Conservation (phyloP, 2,797 vertebrate genomes). For the Eremophila alpestris region DNA sequence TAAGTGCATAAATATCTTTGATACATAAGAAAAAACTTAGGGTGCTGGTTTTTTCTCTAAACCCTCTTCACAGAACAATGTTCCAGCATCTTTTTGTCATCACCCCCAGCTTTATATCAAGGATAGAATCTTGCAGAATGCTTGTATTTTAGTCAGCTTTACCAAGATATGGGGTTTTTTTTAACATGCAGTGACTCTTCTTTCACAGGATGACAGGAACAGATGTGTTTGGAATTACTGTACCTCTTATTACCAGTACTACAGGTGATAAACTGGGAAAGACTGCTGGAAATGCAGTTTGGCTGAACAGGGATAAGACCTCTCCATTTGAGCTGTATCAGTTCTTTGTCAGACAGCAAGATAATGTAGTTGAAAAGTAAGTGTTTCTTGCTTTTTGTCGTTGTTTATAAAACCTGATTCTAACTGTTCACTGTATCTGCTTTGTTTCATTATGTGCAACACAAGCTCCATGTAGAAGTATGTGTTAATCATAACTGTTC, state of each 20-base stretch:
- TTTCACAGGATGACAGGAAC: conserved; percentile 83
- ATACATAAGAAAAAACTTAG: not conserved
- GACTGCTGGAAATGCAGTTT: conserved; percentile 93
- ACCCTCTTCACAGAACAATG: not conserved
- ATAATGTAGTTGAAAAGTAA: conserved; percentile 83
- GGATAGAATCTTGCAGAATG: not conserved
- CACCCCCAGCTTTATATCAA: not conserved
- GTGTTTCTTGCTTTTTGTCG: not conserved
- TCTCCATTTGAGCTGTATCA: conserved; percentile 96
- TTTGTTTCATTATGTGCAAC: not conserved
- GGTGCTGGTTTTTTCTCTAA: accelerated
- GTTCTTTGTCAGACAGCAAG: conserved; percentile 91
- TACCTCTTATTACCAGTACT: conserved; percentile 92
- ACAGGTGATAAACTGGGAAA: conserved; percentile 95
- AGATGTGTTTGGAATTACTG: conserved; percentile 91
- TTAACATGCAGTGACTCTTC: not conserved
- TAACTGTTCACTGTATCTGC: not conserved
- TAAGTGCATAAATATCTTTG: not conserved
- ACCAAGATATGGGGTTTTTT: not conserved
- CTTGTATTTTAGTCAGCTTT: not conserved
- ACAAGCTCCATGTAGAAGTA: not conserved
- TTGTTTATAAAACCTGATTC: not conserved
- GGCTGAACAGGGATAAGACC: conserved; percentile 92
- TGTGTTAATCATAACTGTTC: not conserved
- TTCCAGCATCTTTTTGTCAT: not conserved